Evolutionary conservation across 2,797 vertebrate genomes (phyloP), one percentile per base, ranked within the genome.

Genomic region (Chelon auratus): DNA sequence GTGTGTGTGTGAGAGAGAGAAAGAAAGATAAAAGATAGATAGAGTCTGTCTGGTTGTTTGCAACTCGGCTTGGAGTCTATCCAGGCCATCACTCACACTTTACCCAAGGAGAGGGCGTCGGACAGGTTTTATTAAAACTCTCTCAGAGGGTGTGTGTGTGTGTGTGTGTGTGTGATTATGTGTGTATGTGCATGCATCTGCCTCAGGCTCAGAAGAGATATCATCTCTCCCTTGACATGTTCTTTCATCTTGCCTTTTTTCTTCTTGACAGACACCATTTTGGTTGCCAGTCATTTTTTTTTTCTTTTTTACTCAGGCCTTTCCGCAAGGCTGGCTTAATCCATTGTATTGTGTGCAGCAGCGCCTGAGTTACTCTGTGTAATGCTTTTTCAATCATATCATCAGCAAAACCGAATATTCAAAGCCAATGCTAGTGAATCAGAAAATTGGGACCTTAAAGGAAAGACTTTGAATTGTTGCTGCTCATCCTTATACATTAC

Each of bases 121-220:
- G 91, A 91, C 89, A 92, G 91, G 86, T 93, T 93, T 94, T 93
- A 95, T 94, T 95, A 93, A 94, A 95, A 93, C 88, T 92, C 90
- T 93, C 92, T 93, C 89, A 92, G 77, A 87, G 85, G 64, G 77
- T 85, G 84, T 86, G 87, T 87, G 81, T 77, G 42, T 69, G 77
- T 84, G 10, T 47, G 26, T 67, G 62, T 72, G 69, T 56, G 72
- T 59, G 68, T 65, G 73, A 51, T 7, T 55, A 62, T 67, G 60
- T 58, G 80, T 72, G 74, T 66, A 1, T 68, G 77, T 74, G 68
- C 45, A 13, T 64, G 63, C 63, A 68, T 87, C 68, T 69, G 88
- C 91, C 92, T 87, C 71, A 15, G 89, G 92, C 89, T 88, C 83
- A 86, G 87, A 89, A 89, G 83, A 91, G 91, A 94, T 93, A 94